Evolutionary conservation across 2,888 invertebrate species (phyloP).

Genomic region (Caenorhabditis sp.): DNA sequence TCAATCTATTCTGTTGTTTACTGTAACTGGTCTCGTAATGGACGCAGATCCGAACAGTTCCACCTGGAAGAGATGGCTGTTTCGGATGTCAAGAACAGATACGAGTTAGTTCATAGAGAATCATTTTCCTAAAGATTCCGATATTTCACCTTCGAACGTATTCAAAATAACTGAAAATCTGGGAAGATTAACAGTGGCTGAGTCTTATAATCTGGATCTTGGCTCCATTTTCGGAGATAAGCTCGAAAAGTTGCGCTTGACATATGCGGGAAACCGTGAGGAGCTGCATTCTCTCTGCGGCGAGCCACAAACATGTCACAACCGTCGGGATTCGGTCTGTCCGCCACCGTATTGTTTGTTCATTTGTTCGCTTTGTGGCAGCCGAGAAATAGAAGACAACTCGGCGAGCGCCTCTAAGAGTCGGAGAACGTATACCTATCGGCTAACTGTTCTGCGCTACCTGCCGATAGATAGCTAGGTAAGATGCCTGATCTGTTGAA

Average conservation of each 20-base stretch:
- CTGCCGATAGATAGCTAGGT: constrained; percentile 3
- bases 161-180: too few relatives aligned
- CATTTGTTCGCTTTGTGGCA: constrained; percentile 60
- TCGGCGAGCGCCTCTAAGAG: constrained; percentile 1
- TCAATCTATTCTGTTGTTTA: background rate
- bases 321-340: constrained; percentile 32
- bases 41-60: constrained; percentile 42
- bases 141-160: too few relatives aligned
- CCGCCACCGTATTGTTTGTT: constrained; percentile 54
- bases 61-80: constrained; percentile 61
- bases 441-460: constrained; percentile 22
- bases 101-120: constrained; percentile 36
- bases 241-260: constrained; percentile 46
- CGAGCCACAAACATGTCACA: constrained; percentile 57
- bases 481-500: too few relatives aligned
- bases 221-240: constrained; percentile 2
- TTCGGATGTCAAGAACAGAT: constrained; percentile 46
- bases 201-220: background rate
- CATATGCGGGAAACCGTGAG: constrained; percentile 31
- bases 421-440: constrained; percentile 27
- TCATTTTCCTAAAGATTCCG: too few relatives aligned
- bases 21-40: constrained; percentile 32
- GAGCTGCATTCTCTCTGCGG: background rate
- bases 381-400: constrained; percentile 30
- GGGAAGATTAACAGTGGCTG: too few relatives aligned